Evolutionary conservation across 2,888 invertebrate genomes (phyloP), one percentile per base, ranked within the genome.

Genomic region (Hirtodrosophila alboralis): DNA sequence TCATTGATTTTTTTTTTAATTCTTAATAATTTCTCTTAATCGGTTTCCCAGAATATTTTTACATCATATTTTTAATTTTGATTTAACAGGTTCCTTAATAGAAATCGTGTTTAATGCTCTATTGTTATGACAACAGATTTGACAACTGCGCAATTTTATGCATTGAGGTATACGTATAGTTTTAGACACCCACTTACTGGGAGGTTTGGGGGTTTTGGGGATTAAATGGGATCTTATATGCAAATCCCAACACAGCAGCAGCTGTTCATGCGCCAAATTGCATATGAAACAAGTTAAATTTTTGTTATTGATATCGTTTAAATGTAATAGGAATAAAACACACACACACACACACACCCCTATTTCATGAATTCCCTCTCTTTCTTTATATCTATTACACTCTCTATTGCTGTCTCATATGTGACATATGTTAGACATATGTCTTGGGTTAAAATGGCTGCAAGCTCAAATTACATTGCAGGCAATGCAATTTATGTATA

Each of bases 391-490:
- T 5, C 5, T 23, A 9, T 26, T 13, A 6, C 16, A 4, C n/a
- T 36, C 8, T 6, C 27, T 27, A 13, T 38, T 13, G 28, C 16
- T 9, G 18, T 41, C 5, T 16, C 36, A 38, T 38, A 13, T 21
- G 27, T 53, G 56, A 68, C 76, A 79, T 77, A 77, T 84, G 77
- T 60, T 78, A 23, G 54, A 57, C 81, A 75, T 81, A 58, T 60
- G 59, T 49, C 44, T 37, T 41, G 45, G 14, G 8, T 23, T 8
- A 16, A 26, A 47, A 43, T 49, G 28, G 45, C 63, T 40, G 40
- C 54, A 43, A 21, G 31, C 61, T 43, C 34, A 36, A 41, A 43
- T 60, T 56, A 49, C 48, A 53, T 6, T 75, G 66, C 66, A 57
- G 27, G 47, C 9, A 16, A 10, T 69, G 61, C 83, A 74, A 58